phyloP scores from a whole-genome alignment of 2,888 invertebrate species.

The Caenorhabditis japonica region DNA sequence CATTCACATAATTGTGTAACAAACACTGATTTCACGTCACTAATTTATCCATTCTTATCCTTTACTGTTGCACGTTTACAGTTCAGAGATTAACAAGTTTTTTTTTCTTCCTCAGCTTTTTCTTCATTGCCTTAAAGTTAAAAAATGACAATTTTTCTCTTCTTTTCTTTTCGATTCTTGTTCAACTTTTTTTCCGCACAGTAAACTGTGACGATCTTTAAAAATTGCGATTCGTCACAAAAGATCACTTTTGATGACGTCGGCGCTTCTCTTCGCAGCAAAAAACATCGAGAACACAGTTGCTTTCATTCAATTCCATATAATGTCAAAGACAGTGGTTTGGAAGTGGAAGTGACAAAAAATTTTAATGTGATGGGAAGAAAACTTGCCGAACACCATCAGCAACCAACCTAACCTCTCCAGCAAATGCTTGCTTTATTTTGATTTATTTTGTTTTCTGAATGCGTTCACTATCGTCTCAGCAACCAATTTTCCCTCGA shows the following conservation, averaged over 20 bases:
- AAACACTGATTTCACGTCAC: too few species aligned
- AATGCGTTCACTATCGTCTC: too few species aligned
- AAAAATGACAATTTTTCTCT: constrained; percentile 5
- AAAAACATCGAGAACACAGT: constrained; percentile 40
- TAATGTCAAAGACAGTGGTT: constrained; percentile 44
- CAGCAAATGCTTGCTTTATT: too few species aligned
- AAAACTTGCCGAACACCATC: constrained; percentile 40
- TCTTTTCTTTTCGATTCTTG: background rate
- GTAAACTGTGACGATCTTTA: constrained; percentile 23
- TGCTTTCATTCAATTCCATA: constrained; percentile 37
- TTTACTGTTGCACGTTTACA: constrained; percentile 26
- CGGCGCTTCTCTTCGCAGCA: constrained; percentile 40
- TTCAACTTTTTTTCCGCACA: background rate
- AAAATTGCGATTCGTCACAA: constrained; percentile 33
- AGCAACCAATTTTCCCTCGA: too few species aligned
- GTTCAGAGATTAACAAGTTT: constrained; percentile 22
- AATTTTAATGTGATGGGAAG: constrained; percentile 12
- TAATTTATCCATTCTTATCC: constrained; percentile 5
- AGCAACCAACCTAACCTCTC: too few species aligned
- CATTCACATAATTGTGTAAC: too few species aligned
- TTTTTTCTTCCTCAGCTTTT: background rate
- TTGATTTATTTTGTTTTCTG: too few species aligned
- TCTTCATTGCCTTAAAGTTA: too few species aligned
- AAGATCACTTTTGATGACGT: constrained; percentile 44
- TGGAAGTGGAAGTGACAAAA: constrained; percentile 15